Conservation (phyloP, 1,140 invertebrate species). For the Spodoptera frugiperda region DNA sequence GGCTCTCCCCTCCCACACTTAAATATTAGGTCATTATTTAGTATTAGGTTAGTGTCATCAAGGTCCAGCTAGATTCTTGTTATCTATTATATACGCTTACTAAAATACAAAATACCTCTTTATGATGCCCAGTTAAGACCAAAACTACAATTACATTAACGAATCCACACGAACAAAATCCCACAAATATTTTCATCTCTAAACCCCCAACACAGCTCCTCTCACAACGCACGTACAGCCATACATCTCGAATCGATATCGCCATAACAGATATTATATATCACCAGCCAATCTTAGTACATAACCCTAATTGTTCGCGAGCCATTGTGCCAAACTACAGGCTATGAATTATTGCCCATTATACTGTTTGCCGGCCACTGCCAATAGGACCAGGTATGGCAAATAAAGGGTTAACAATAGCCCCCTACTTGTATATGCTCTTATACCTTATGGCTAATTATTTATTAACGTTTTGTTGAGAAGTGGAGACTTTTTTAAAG, state of each 20-base stretch:
- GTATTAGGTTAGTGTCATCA: too few species aligned
- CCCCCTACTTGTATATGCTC: neutral
- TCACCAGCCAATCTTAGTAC: slow-evolving; percentile 32
- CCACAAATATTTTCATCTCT: neutral
- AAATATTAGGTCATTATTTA: neutral
- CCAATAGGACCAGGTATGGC: slow-evolving; percentile 43
- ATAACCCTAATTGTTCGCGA: slow-evolving; percentile 33
- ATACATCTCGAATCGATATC: slow-evolving; percentile 8
- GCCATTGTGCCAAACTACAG: slow-evolving; percentile 31
- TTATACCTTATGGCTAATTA: neutral
- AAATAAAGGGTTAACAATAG: slow-evolving; percentile 21
- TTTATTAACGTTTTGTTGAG: neutral
- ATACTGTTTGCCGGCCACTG: slow-evolving; percentile 23
- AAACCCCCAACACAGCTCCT: neutral
- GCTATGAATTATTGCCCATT: slow-evolving; percentile 43
- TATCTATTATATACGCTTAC: too few species aligned
- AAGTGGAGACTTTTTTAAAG: too few species aligned
- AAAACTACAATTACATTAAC: too few species aligned
- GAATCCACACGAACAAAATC: too few species aligned
- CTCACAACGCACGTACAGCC: neutral
- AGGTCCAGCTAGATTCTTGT: too few species aligned
- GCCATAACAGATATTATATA: slow-evolving; percentile 26
- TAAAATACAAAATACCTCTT: neutral
- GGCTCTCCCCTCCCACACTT: too few species aligned
- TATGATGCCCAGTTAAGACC: too few species aligned